These are phyloP conservation scores for Patiria pectinifera DNA, from an alignment of 53 echinoderm and acorn worm genomes.

Conservation along the genomic window DNA sequence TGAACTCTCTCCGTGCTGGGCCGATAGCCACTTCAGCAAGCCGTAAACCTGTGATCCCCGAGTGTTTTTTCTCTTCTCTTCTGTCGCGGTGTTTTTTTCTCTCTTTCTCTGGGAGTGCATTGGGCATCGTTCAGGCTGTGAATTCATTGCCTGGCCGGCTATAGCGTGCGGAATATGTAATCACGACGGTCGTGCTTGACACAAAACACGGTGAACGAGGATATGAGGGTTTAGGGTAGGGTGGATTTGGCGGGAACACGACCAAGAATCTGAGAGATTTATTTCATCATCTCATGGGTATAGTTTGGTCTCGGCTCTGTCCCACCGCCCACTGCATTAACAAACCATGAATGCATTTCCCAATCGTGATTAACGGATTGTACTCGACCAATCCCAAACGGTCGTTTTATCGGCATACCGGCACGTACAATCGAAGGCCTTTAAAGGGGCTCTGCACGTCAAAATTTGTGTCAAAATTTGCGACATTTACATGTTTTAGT, in stretches of 20 bases:
- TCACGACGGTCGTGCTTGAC: background rate
- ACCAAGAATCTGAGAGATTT: background rate
- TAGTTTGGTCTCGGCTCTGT: background rate
- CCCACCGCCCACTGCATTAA: background rate
- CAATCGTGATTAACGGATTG: slow-evolving; percentile 28
- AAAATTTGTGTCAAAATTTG: background rate
- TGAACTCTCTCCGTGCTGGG: slow-evolving; percentile 57
- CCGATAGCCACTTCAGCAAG: slow-evolving; percentile 64
- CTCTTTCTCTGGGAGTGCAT: background rate
- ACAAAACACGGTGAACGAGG: background rate
- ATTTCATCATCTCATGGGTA: background rate
- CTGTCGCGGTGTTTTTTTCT: background rate
- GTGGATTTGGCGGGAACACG: background rate
- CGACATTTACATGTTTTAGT: background rate
- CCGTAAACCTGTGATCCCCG: slow-evolving; percentile 48
- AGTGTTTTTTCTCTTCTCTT: background rate
- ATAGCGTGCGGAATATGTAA: slow-evolving; percentile 46
- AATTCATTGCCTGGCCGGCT: slow-evolving; percentile 23
- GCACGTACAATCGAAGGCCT: background rate
- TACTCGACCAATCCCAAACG: background rate
- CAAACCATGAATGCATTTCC: background rate
- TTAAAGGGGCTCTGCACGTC: background rate
- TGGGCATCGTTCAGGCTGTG: background rate
- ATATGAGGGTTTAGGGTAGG: background rate
- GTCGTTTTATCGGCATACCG: slow-evolving; percentile 13